Percentiles rank a stretch among this genome's conserved stretches.
phyloP scores from a whole-genome alignment of 1,140 invertebrate genomes.

The Ceratosolen solmsi region DNA sequence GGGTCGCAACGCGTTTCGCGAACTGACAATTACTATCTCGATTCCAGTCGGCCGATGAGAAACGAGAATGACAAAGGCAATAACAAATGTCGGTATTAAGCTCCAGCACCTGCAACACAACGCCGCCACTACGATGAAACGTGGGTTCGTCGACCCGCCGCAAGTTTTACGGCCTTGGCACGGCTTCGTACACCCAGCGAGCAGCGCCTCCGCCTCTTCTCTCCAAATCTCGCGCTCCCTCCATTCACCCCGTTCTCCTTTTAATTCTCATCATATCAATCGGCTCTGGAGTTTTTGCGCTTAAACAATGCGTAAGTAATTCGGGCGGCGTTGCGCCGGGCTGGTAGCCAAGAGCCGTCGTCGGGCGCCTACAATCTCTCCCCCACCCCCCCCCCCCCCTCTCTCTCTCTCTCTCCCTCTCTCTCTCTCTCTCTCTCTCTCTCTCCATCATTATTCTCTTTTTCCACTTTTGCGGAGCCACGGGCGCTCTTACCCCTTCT shows the following conservation, averaged over 20 bases:
- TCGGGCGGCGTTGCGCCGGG: conserved; percentile 4
- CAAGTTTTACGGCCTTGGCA: conserved; percentile 62
- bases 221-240: neutral
- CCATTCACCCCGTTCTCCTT: conserved; percentile 24
- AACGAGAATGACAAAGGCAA: neutral
- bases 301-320: conserved; percentile 50
- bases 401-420: conserved; percentile 12
- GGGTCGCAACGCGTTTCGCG: neutral
- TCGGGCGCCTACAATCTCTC: neutral
- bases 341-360: conserved; percentile 26
- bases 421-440: neutral
- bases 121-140: neutral
- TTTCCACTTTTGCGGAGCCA: no score
- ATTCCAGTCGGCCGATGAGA: neutral
- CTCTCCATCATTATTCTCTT: neutral
- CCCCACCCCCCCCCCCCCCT: neutral
- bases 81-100: neutral
- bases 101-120: neutral
- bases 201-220: conserved; percentile 48
- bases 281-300: conserved; percentile 50
- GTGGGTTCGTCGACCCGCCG: conserved; percentile 45
- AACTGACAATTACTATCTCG: neutral
- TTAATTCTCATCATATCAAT: conserved; percentile 62
- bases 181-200: conserved; percentile 43
- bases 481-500: neutral